Conservation (phyloP, 2,797 vertebrate species). For the Alosa sapidissima region DNA sequence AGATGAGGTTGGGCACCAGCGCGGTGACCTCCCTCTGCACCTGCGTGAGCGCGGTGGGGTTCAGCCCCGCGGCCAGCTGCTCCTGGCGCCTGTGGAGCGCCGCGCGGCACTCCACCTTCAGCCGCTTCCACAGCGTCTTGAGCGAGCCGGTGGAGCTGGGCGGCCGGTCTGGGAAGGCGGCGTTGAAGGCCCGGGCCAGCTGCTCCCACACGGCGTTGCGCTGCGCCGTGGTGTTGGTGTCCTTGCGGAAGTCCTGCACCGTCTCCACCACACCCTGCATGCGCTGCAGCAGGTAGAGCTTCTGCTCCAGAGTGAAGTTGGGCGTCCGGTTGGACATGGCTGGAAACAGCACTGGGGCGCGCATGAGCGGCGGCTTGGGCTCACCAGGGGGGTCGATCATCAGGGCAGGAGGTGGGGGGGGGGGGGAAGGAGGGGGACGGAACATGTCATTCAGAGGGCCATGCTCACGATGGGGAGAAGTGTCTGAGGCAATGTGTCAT, state of each 20-base stretch:
- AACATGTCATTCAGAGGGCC: background rate
- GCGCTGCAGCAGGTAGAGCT: conserved; percentile 58
- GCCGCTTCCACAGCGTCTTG: conserved; percentile 59
- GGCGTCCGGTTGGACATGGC: conserved; percentile 59
- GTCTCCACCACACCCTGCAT: conserved; percentile 60
- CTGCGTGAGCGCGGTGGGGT: conserved; percentile 55
- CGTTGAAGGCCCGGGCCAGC: conserved; percentile 55
- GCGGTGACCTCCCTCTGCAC: conserved; percentile 57
- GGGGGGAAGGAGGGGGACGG: background rate
- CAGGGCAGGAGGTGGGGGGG: background rate
- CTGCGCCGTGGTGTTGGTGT: conserved; percentile 61
- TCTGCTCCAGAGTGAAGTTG: conserved; percentile 61
- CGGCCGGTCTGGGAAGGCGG: conserved; percentile 56
- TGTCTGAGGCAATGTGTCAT: background rate
- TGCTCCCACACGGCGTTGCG: conserved; percentile 60
- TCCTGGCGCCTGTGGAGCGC: conserved; percentile 57
- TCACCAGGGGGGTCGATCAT: conserved; percentile 9
- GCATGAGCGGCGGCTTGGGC: background rate
- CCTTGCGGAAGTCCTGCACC: conserved; percentile 62
- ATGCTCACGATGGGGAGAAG: background rate
- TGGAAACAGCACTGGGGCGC: conserved; percentile 12
- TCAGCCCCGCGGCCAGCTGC: conserved; percentile 54
- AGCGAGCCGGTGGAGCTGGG: conserved; percentile 58
- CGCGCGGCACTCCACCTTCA: conserved; percentile 60
- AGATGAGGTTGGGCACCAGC: conserved; percentile 58